phyloP scores from a whole-genome alignment of 2,888 invertebrate genomes.

The Drosophila niveifrons region DNA sequence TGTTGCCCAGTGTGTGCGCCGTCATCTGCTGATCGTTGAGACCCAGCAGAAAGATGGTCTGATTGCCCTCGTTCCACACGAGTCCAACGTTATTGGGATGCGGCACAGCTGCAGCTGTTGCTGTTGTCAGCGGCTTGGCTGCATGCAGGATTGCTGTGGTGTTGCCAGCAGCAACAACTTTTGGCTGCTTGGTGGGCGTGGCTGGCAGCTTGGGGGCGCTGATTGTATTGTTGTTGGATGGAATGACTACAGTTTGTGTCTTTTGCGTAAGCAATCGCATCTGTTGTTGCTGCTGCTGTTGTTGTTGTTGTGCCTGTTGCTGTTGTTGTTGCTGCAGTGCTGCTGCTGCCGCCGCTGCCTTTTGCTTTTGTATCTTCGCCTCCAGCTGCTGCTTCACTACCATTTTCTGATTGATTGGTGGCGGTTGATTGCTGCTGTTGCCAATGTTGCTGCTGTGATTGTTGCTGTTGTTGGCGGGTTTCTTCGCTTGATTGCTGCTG shows the following conservation, averaged over 20 bases:
- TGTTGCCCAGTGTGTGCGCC: conserved; percentile 82
- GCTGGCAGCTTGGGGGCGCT: conserved; percentile 59
- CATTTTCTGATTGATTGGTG: conserved; percentile 86
- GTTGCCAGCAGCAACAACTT: conserved; percentile 26
- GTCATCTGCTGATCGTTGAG: conserved; percentile 86
- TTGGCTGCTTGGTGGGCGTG: conserved; percentile 53
- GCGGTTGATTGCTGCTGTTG: conserved; percentile 45
- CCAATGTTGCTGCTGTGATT: conserved; percentile 39
- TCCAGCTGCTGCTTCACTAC: conserved; percentile 89
- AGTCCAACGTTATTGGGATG: conserved; percentile 87
- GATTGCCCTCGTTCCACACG: conserved; percentile 88
- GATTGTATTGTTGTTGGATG: conserved; percentile 80
- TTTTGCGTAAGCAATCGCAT: conserved; percentile 82
- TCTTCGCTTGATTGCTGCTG: conserved; percentile 36
- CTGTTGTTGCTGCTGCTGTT: conserved; percentile 71
- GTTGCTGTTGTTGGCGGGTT: conserved; percentile 42
- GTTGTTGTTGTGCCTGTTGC: conserved; percentile 70
- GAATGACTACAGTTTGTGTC: conserved; percentile 87
- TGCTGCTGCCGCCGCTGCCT: conserved; percentile 84
- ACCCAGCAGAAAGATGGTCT: conserved; percentile 87
- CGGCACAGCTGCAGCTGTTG: conserved; percentile 48
- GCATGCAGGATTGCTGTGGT: conserved; percentile 63
- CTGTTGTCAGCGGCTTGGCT: conserved; percentile 52
- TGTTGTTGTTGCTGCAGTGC: conserved; percentile 75
- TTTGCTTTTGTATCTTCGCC: conserved; percentile 88